Base-by-base conservation (phyloP, 2,113 vertebrate genomes). In the Candoia aspera region DNA sequence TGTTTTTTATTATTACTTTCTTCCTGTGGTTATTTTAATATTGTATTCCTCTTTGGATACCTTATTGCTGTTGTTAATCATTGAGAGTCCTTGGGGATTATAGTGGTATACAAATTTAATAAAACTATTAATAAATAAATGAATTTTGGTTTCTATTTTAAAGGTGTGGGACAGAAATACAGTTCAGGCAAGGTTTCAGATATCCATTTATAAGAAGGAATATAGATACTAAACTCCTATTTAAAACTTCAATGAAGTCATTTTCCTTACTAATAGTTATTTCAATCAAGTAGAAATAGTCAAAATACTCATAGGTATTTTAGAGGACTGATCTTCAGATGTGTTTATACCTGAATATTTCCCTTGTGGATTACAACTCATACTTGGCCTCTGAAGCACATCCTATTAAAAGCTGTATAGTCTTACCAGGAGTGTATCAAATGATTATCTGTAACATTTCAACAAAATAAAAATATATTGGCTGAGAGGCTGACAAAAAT, bases 261-360 rank as follows among this genome's bases (percentile, higher is more conserved):
- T 90, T 93, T 84, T 84, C 42, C 53, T 87, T 83, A 60, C 9
- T 33, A 88, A 60, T 90, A 54, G 23, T 11, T 46, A 55, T 83
- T 37, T 87, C 87, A 90, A 90, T 90, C 55, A 53, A 15, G 21
- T 10, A 19, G 8, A 90, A 90, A 90, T 37, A 29, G 46, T 90
- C 64, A 88, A 88, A 54, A 54, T 29, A 59, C 23, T 86, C 15
- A 21, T 60, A 8, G 42, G 24, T 13, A 90, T 19, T 29, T 33
- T 46, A 90, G 21, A 62, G 57, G n/a, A 88, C 62, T 84, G 73
- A 62, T 84, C n/a, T 93, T n/a, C 85, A 60, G 55, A 54, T 93
- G 86, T 55, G n/a, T 54, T 60, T 79, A 37, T 83, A 23, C 29
- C 83, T 84, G 42, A 90, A 21, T 49, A 90, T 42, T 90, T 83